A percentile compares a stretch with the other conserved stretches of the same genome.
phyloP scores from a whole-genome alignment of 2,113 vertebrate genomes.

The Ariopsis seemanni region DNA sequence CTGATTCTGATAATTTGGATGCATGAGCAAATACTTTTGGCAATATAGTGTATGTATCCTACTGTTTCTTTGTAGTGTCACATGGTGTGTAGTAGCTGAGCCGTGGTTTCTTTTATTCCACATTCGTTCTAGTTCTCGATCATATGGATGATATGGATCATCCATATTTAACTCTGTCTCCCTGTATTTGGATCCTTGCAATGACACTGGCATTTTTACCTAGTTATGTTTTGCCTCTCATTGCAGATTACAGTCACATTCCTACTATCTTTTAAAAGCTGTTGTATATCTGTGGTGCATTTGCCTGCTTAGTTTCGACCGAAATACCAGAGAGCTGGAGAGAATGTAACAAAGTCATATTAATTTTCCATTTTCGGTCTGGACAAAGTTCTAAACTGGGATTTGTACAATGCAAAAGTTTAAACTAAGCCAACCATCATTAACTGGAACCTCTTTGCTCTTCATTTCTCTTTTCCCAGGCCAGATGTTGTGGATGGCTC shows the following conservation, averaged over 20 bases:
- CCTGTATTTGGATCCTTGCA: not conserved
- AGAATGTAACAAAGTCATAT: not conserved
- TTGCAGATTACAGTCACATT: not conserved
- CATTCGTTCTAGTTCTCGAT: not conserved
- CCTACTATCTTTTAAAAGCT: not conserved
- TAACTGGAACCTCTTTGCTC: not conserved
- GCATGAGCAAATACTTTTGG: too few relatives aligned
- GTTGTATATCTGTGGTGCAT: not conserved
- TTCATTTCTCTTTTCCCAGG: slow-evolving; percentile 8
- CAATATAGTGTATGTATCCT: not conserved
- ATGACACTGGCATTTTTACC: too few relatives aligned
- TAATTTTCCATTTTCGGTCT: not conserved
- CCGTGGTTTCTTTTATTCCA: not conserved
- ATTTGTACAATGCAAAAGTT: not conserved
- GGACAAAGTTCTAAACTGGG: not conserved
- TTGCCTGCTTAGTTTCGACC: not conserved
- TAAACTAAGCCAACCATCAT: not conserved
- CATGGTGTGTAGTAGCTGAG: not conserved
- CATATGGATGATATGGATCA: not conserved
- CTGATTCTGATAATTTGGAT: too few relatives aligned
- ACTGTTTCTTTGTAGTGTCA: not conserved
- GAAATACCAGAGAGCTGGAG: not conserved
- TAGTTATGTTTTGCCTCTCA: not conserved
- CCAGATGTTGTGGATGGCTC: slow-evolving; percentile 85
- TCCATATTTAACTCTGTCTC: not conserved